A percentile compares a stretch with the other conserved stretches of the same genome.
Evolutionary conservation across 2,797 vertebrate species (phyloP).

Genomic region (Enteromius argenteus): DNA sequence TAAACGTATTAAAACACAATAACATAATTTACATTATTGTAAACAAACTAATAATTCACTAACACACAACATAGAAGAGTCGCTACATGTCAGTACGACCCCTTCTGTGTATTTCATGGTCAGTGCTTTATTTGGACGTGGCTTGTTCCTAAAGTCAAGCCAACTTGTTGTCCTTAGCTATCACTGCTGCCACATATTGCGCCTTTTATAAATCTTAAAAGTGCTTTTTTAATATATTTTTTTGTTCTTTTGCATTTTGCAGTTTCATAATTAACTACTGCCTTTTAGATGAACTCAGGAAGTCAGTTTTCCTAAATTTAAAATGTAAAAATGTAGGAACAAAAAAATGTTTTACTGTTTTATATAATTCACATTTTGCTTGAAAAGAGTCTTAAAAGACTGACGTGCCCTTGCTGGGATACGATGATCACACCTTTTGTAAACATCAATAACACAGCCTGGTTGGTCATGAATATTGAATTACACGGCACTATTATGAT

Average conservation of each 20-base stretch:
- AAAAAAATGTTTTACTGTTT: not conserved
- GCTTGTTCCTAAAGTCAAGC: not conserved
- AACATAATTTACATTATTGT: no score
- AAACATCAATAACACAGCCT: not conserved
- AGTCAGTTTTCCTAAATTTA: not conserved
- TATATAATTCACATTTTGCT: not conserved
- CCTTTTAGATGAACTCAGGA: not conserved
- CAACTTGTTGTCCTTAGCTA: not conserved
- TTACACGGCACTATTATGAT: not conserved
- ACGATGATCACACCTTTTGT: not conserved
- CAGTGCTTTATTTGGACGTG: constrained; percentile 2
- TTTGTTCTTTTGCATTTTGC: not conserved
- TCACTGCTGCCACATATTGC: not conserved
- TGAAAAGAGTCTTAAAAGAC: not conserved
- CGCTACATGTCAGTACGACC: not conserved
- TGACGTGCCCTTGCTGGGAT: no score
- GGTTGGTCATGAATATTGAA: not conserved
- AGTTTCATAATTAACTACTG: not conserved
- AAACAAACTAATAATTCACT: not conserved
- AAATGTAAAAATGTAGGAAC: not conserved
- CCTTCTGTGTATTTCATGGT: not conserved
- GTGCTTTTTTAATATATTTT: no score
- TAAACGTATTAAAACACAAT: not conserved
- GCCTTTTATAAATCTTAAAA: not conserved
- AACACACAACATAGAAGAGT: not conserved